Percentiles rank a stretch among this genome's conserved stretches.
Evolutionary conservation across 2,888 invertebrate genomes (phyloP).

Genomic region (Hypena proboscidalis): DNA sequence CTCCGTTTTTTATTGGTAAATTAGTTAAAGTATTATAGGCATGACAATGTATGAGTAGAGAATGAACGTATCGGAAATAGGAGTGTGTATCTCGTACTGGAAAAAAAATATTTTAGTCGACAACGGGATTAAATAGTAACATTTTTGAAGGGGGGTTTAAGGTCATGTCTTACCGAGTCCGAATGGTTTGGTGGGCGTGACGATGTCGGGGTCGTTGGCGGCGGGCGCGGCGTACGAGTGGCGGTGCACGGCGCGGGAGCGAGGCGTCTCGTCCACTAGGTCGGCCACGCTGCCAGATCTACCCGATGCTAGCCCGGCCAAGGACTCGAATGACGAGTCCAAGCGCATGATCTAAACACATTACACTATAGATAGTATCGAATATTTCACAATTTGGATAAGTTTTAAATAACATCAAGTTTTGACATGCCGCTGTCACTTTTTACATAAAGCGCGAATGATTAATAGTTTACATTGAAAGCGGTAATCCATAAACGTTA

Average conservation of each 20-base stretch:
- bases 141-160: not conserved
- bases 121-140: conserved; percentile 18
- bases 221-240: conserved; percentile 86
- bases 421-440: not conserved
- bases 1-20: conserved; percentile 22
- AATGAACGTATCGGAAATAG: conserved; percentile 58
- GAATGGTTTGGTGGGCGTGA: conserved; percentile 90
- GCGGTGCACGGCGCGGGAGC: conserved; percentile 61
- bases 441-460: not conserved
- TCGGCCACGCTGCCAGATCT: conserved; percentile 95
- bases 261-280: conserved; percentile 87
- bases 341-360: conserved; percentile 90
- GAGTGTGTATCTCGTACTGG: conserved; percentile 51
- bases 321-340: conserved; percentile 92
- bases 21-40: conserved; percentile 44
- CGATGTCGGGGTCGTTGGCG: conserved; percentile 80
- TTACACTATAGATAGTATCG: not conserved
- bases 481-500: not conserved
- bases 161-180: conserved; percentile 89
- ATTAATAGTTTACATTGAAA: conserved; percentile 1
- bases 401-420: too few relatives aligned
- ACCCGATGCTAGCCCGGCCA: conserved; percentile 87
- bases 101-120: conserved; percentile 48
- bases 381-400: not conserved
- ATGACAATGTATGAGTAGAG: conserved; percentile 58